Base-by-base conservation (phyloP, 2,113 vertebrate genomes). In the Orthonyx spaldingii region DNA sequence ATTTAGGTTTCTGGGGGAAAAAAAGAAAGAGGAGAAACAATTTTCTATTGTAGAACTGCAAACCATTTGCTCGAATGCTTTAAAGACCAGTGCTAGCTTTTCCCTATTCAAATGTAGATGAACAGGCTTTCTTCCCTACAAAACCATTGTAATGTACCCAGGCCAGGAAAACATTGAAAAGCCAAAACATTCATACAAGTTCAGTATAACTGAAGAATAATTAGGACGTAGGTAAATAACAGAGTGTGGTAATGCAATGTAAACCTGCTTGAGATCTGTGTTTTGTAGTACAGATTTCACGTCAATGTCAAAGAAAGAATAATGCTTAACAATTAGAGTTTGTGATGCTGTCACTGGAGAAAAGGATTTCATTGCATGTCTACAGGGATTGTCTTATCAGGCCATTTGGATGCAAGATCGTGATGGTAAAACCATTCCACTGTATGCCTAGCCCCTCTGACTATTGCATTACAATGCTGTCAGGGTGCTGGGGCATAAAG, bases 391-490 rank as follows among this genome's bases (percentile, higher is more conserved):
- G 60, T 85, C 87, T 96, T 96, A 94, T 97, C 82, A 97, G 82
- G 96, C 95, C 93, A 95, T 96, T 97, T 97, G 94, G 84, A 95
- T 96, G 93, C 87, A 88, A 84, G 91, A 95, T 75, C 75, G 84
- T 94, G 84, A 90, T 95, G 96, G 70, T 64, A 94, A 96, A 95
- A 95, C 89, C 64, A 80, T 95, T 95, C 90, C 81, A 91, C 79
- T 93, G 66, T 95, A 96, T 74, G 71, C 90, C 91, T 90, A 93
- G 88, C 69, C 69, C 72, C 87, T 93, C 68, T 92, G 88, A 91
- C 94, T 94, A 49, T 52, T 70, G 65, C 95, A 96, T 91, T 94
- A 89, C 74, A 94, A 96, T 91, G 84, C 91, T 94, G 65, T 72
- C 79, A 84, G 82, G 69, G 69, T 94, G 77, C 64, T 91, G 42